Evolutionary conservation across 2,113 vertebrate species (phyloP).

Genomic region (Cryptomyrus ogoouensis): DNA sequence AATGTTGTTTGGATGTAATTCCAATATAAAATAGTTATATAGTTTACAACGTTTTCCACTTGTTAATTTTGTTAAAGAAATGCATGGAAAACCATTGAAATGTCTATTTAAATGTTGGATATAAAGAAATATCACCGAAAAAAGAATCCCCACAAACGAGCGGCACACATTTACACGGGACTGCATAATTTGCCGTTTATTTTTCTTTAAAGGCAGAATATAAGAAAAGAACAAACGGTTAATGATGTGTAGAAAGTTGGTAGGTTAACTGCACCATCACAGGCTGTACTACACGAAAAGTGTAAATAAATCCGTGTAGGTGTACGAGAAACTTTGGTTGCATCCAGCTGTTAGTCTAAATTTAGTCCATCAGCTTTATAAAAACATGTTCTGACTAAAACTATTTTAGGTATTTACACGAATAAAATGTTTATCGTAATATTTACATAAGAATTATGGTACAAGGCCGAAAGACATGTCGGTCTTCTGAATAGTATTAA

Average conservation of each 20-base stretch:
- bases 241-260: not conserved
- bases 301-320: not conserved
- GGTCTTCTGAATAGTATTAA: constrained; percentile 22
- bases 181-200: constrained; percentile 6
- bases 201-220: not conserved
- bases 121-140: not conserved
- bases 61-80: not conserved
- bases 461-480: constrained; percentile 56
- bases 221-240: not conserved
- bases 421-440: constrained; percentile 82
- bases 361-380: not conserved
- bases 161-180: not conserved
- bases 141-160: not conserved
- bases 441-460: constrained; percentile 88
- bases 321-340: not conserved
- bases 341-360: not conserved
- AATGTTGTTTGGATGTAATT: not conserved
- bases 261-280: not conserved
- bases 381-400: not conserved
- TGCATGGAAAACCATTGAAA: not conserved
- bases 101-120: not conserved
- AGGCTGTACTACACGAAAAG: not conserved
- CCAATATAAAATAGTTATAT: not conserved
- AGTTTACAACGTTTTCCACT: not conserved
- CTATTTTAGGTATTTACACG: constrained; percentile 73